Percentiles rank a stretch among this genome's conserved stretches.
These are phyloP conservation scores for Syngnathus scovelli DNA, from an alignment of 2,113 vertebrate genomes.

Conservation along the genomic window DNA sequence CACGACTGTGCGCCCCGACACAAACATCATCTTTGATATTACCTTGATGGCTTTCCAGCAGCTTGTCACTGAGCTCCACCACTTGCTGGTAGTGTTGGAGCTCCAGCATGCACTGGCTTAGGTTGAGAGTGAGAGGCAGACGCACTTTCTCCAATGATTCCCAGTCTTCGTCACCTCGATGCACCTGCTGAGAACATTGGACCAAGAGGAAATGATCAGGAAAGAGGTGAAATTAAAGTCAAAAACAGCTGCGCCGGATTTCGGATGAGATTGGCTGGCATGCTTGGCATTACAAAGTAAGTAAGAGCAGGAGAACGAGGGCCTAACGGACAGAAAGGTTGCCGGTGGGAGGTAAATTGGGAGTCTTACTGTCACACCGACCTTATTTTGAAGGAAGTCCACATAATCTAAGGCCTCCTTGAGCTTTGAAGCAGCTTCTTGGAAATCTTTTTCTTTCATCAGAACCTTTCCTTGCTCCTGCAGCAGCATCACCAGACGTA, in stretches of 20 bases:
- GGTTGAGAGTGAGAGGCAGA: constrained; percentile 83
- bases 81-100: constrained; percentile 80
- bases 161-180: constrained; percentile 78
- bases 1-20: neutral
- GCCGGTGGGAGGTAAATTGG: constrained; percentile 22
- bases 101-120: constrained; percentile 89
- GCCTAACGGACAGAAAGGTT: constrained; percentile 16
- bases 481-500: constrained; percentile 73
- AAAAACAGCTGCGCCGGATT: neutral
- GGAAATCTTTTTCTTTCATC: constrained; percentile 67
- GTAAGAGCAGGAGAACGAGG: neutral
- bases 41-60: constrained; percentile 84
- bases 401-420: constrained; percentile 78
- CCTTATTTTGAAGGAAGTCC: constrained; percentile 76
- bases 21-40: neutral
- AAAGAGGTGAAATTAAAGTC: constrained; percentile 15
- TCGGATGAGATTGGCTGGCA: neutral
- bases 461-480: constrained; percentile 79
- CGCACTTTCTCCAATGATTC: constrained; percentile 84
- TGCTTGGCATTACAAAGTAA: neutral
- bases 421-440: constrained; percentile 73
- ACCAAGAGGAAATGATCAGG: neutral
- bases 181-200: constrained; percentile 68
- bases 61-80: constrained; percentile 79
- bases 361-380: constrained; percentile 22